phyloP scores from a whole-genome alignment of 2,888 invertebrate species.

The Amphiduros pacificus region DNA sequence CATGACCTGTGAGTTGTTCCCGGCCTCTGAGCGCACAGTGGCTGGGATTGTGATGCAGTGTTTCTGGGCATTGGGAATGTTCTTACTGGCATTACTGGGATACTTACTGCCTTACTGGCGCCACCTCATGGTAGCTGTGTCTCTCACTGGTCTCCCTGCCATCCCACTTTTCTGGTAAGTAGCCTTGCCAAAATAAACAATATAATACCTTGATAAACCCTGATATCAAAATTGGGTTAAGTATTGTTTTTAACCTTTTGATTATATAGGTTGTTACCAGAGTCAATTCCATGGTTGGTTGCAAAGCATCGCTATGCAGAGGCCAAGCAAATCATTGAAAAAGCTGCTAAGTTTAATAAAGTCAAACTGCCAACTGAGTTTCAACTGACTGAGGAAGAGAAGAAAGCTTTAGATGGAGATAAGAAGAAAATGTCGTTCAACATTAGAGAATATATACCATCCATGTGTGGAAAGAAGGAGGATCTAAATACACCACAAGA shows the following conservation, averaged over 20 bases:
- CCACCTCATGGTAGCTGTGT: slow-evolving; percentile 11
- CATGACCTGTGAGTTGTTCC: slow-evolving; percentile 20
- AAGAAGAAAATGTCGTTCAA: neutral
- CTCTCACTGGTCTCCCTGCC: slow-evolving; percentile 10
- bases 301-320: neutral
- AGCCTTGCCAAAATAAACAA: neutral
- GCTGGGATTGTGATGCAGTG: slow-evolving; percentile 13
- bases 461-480: neutral
- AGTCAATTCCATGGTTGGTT: slow-evolving; percentile 12
- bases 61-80: slow-evolving; percentile 21
- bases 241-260: too few relatives aligned
- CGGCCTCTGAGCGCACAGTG: slow-evolving; percentile 18
- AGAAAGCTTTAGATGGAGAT: neutral
- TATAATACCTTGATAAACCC: neutral
- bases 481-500: too few relatives aligned
- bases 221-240: too few relatives aligned
- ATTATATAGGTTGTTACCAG: slow-evolving; percentile 13
- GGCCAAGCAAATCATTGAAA: neutral
- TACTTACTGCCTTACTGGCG: slow-evolving; percentile 15
- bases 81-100: slow-evolving; percentile 8
- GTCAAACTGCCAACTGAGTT: neutral
- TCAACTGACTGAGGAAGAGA: slow-evolving; percentile 4
- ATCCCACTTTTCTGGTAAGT: slow-evolving; percentile 18
- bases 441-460: too few relatives aligned
- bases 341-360: slow-evolving; percentile 3